Base-by-base conservation (phyloP, 2,888 invertebrate species). In the Cylindroiulus punctatus region DNA sequence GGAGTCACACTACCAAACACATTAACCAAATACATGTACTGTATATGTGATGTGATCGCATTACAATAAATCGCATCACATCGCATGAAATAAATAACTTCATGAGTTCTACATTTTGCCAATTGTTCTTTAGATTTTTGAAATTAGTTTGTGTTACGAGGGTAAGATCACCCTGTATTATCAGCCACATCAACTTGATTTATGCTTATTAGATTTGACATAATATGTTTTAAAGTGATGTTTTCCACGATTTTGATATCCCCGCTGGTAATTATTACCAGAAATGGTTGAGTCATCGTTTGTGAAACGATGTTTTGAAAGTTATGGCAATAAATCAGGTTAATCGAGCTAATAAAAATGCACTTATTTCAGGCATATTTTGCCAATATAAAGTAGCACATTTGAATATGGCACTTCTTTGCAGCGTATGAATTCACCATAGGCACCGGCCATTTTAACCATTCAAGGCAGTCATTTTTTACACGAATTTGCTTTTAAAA, bases 401-500 rank as follows among this genome's bases (percentile, higher is more conserved):
- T 65, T 65, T 65, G 65, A 65, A 65, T 65, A 26, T 0, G 26
- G 17, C 10, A 12, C n/a, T 57, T 22, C n/a, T 57, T 47, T 57
- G n/a, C 57, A 65, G 65, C 12, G 0, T 65, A 65, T 8, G 65
- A 65, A 65, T 65, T 65, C 26, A 22, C 65, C 0, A 12, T 26
- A 65, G 26, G 65, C 22, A 26, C 12, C 3, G 65, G 65, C n/a
- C n/a, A 22, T 44, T 22, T 12, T 12, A 22, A n/a, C 8, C 7
- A 44, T 44, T 12, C 3, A 47, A 47, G 17, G 47, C 47, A 8
- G 47, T 47, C 14, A n/a, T 65, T 57, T 65, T 65, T 65, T 65
- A 65, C 65, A 65, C 26, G 65, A 65, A 65, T 65, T 65, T 65
- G 65, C 65, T 65, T 26, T 65, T 65, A 65, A 65, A 65, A 65